Evolutionary conservation across 2,888 invertebrate genomes (phyloP), one percentile per base, ranked within the genome.

Genomic region (Lasius platythorax): DNA sequence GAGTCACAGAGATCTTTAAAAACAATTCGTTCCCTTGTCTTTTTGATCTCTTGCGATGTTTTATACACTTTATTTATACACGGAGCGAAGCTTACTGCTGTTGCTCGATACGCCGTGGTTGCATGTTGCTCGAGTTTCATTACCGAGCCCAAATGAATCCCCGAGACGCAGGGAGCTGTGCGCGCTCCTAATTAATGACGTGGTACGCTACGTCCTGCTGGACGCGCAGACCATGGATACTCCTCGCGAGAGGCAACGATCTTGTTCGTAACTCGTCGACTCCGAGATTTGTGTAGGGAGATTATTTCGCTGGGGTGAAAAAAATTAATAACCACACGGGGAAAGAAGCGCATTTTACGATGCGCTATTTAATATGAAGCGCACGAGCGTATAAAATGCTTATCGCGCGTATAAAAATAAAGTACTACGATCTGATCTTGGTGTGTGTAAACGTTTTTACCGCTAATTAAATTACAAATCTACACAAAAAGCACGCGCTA

Each of bases 101-200:
- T 58, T 61, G 40, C 64, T 86, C 63, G 67, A 56, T 23, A 11
- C 61, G 72, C 43, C 46, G 64, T 15, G 79, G 83, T 92, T 88
- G 91, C 91, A 90, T 92, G 92, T 91, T 91, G 91, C 86, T 89
- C 90, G 87, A 91, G 89, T 92, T 93, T 91, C 93, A 92, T 93
- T 93, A 92, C 87, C 67, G 81, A 73, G 72, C 81, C 90, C 86
- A 91, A 93, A 92, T 91, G 93, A 92, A 93, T 92, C 89, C 87
- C 85, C 78, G 87, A 78, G 89, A 83, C 82, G 89, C 82, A 82
- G 84, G 74, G 85, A 86, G 84, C 83, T 78, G 83, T 86, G 86
- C 87, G 85, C 88, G 88, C 88, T 87, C 90, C 88, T 92, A 92
- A 92, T 92, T 92, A 92, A 92, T 92, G 91, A 92, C 92, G 90